phyloP scores from a whole-genome alignment of 2,888 invertebrate genomes.

The Thecophora atra region DNA sequence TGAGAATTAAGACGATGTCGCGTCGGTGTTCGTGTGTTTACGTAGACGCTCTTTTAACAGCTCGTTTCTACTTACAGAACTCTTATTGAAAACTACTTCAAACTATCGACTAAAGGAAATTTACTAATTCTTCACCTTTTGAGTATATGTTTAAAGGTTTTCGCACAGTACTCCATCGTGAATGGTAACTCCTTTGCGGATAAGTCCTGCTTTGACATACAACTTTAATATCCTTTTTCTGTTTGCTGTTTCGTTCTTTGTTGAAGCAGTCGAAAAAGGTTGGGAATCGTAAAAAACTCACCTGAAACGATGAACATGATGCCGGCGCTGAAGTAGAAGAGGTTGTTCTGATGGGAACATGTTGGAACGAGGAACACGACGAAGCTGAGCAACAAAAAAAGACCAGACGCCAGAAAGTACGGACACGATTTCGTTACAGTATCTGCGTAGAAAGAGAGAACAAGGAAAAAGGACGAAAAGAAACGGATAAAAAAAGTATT shows the following conservation, averaged over 20 bases:
- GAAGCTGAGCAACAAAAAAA: conserved; percentile 81
- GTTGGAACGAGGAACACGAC: conserved; percentile 84
- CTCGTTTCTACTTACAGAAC: too few relatives aligned
- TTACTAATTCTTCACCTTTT: too few relatives aligned
- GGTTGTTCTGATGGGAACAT: conserved; percentile 74
- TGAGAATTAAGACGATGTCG: neutral
- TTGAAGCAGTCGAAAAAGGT: too few relatives aligned
- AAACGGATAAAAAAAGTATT: neutral
- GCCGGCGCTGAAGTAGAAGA: conserved; percentile 86
- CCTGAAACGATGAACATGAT: conserved; percentile 90
- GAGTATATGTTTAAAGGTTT: too few relatives aligned
- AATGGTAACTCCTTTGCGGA: too few relatives aligned
- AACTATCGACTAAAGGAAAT: too few relatives aligned
- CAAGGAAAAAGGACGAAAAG: neutral
- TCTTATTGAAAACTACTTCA: too few relatives aligned
- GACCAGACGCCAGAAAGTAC: conserved; percentile 81
- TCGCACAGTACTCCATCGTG: too few relatives aligned
- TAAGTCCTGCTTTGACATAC: too few relatives aligned
- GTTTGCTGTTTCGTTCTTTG: too few relatives aligned
- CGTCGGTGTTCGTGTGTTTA: neutral
- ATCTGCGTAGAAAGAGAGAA: conserved; percentile 70
- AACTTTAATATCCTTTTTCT: too few relatives aligned
- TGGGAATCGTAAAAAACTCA: conserved; percentile 63
- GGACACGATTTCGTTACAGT: conserved; percentile 86
- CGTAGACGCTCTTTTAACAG: too few relatives aligned